Conservation (phyloP, 1,140 invertebrate genomes). For the Chironomus striatipennis region DNA sequence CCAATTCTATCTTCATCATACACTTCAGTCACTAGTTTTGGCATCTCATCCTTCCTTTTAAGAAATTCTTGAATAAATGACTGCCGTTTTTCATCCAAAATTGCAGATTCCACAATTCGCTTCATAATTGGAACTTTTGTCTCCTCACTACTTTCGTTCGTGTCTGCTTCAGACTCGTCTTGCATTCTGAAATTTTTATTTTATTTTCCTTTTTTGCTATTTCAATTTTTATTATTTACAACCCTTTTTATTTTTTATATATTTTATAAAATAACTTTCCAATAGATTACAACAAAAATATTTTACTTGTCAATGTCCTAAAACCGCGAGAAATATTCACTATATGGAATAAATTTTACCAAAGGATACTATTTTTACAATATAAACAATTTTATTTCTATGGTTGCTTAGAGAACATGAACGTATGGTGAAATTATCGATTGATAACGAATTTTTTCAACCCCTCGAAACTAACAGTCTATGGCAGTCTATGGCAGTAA, state of each 20-base stretch:
- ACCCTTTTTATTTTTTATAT: too few species aligned
- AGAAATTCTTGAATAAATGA: not conserved
- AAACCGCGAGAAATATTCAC: not conserved
- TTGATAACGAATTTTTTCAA: not conserved
- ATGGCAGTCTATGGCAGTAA: too few species aligned
- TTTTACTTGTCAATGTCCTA: not conserved
- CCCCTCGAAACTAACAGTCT: not conserved
- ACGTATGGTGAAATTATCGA: not conserved
- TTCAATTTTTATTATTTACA: not conserved
- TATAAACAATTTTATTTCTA: not conserved
- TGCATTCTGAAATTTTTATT: not conserved
- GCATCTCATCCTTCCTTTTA: slow-evolving; percentile 16
- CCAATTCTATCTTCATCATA: slow-evolving; percentile 29
- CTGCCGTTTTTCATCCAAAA: not conserved
- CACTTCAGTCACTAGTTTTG: not conserved
- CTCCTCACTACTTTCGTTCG: not conserved
- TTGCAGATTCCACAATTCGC: not conserved
- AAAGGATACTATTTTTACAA: not conserved
- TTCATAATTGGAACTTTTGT: not conserved
- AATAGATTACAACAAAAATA: too few species aligned
- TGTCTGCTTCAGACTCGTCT: not conserved
- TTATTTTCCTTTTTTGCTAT: not conserved
- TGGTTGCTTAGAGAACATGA: not conserved
- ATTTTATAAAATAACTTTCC: too few species aligned
- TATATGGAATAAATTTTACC: not conserved